Conservation (phyloP, 35 echinoderm and acorn worm genomes). For the Amphiura filiformis region DNA sequence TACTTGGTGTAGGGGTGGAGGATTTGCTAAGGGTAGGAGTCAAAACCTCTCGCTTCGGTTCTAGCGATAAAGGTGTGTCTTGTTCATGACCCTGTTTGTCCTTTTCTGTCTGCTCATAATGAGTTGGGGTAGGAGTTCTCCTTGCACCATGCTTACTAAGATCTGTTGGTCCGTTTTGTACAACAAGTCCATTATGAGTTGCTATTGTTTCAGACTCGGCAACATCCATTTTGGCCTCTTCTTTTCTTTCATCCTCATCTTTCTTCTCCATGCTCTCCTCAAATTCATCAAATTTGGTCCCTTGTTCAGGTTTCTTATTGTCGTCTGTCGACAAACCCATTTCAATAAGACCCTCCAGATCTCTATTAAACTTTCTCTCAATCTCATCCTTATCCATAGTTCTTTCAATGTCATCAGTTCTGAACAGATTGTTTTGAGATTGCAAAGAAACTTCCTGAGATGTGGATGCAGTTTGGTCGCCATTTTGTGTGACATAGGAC, state of each 20-base stretch:
- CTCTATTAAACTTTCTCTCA: slow-evolving; percentile 27
- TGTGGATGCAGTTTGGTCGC: neutral
- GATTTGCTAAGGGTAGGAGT: neutral
- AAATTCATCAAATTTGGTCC: slow-evolving; percentile 22
- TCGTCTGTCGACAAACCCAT: neutral
- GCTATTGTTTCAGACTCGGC: neutral
- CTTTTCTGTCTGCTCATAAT: neutral
- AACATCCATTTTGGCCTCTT: slow-evolving; percentile 15
- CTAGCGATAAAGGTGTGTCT: neutral
- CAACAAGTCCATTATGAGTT: neutral
- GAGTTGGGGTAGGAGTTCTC: neutral
- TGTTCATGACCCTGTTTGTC: slow-evolving; percentile 15
- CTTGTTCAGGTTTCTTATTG: slow-evolving; percentile 13
- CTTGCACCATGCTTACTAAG: neutral
- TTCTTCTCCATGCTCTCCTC: neutral
- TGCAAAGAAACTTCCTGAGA: neutral
- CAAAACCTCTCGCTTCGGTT: neutral
- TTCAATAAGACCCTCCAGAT: neutral
- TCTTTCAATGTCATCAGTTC: slow-evolving; percentile 18
- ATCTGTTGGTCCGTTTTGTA: neutral
- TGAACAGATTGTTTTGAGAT: neutral
- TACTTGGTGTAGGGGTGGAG: neutral
- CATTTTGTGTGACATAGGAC: neutral
- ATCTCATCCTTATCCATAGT: slow-evolving; percentile 31
- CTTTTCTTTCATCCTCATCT: neutral